Percentiles rank a stretch among this genome's conserved stretches.
Evolutionary conservation across 2,797 vertebrate species (phyloP).

Genomic region (Coreius guichenoti): DNA sequence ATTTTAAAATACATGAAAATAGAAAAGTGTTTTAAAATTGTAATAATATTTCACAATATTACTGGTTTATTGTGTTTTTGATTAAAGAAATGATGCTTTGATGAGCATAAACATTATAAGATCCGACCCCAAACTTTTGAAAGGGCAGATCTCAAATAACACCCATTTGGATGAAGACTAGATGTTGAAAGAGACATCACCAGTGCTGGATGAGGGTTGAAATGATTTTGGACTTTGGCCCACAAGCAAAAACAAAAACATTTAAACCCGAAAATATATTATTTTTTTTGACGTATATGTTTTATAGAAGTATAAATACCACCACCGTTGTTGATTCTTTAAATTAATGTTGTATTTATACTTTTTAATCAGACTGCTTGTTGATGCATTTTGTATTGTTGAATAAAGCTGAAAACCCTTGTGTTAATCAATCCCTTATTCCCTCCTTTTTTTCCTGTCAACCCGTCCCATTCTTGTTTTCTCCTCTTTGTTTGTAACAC

Average conservation of each 20-base stretch:
- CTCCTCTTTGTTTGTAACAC: constrained; percentile 21
- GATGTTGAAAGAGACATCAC: neutral
- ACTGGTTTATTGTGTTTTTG: neutral
- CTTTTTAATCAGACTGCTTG: constrained; percentile 65
- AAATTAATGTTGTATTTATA: constrained; percentile 70
- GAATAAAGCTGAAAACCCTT: constrained; percentile 71
- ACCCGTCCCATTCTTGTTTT: constrained; percentile 11
- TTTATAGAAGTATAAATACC: constrained; percentile 51
- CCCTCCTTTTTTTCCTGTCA: neutral
- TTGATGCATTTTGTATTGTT: constrained; percentile 73
- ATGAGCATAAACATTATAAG: neutral
- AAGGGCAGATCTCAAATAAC: constrained; percentile 3
- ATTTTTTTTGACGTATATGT: neutral
- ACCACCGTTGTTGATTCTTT: constrained; percentile 77
- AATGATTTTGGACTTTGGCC: neutral
- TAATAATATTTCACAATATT: neutral
- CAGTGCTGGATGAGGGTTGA: neutral
- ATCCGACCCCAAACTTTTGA: neutral
- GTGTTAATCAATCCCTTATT: neutral
- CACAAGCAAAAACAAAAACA: neutral
- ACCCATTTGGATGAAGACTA: neutral
- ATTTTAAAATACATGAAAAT: neutral
- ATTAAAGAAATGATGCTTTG: neutral
- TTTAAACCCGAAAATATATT: constrained; percentile 14
- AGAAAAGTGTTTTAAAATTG: neutral